Conservation (phyloP, 37 sponge, comb jelly and placozoan species). For the Spongia lamella region DNA sequence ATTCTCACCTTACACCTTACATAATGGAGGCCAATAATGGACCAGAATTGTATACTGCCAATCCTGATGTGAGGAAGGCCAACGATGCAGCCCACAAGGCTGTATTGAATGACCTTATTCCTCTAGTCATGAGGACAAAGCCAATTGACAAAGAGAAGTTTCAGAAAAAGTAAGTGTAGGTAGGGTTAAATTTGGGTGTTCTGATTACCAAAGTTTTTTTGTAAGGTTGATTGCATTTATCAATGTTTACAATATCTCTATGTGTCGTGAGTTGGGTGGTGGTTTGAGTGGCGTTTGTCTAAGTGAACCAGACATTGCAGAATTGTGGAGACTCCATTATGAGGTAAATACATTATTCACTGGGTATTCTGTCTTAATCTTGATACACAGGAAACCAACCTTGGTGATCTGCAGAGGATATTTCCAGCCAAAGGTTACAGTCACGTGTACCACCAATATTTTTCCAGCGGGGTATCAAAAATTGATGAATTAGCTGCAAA, state of each 20-base stretch:
- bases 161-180: slow-evolving; percentile 18
- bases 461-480: too few relatives aligned
- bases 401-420: slow-evolving; percentile 30
- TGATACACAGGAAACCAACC: slow-evolving; percentile 10
- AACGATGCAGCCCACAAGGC: slow-evolving; percentile 88
- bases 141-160: slow-evolving; percentile 10
- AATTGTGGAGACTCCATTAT: slow-evolving; percentile 51
- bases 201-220: too few relatives aligned
- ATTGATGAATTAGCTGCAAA: too few relatives aligned
- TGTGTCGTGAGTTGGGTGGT: slow-evolving; percentile 38
- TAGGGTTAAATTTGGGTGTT: not conserved
- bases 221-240: slow-evolving; percentile 14
- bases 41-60: slow-evolving; percentile 77
- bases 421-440: slow-evolving; percentile 12
- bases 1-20: slow-evolving; percentile 41
- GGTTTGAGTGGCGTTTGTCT: slow-evolving; percentile 67
- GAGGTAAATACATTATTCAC: slow-evolving; percentile 42
- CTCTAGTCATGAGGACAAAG: slow-evolving; percentile 46
- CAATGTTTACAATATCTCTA: not conserved
- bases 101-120: slow-evolving; percentile 74
- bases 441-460: too few relatives aligned
- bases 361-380: not conserved
- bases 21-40: slow-evolving; percentile 86
- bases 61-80: slow-evolving; percentile 49
- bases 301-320: slow-evolving; percentile 23